Conservation (phyloP, 1,140 invertebrate species). For the Neodiprion pinetum region DNA sequence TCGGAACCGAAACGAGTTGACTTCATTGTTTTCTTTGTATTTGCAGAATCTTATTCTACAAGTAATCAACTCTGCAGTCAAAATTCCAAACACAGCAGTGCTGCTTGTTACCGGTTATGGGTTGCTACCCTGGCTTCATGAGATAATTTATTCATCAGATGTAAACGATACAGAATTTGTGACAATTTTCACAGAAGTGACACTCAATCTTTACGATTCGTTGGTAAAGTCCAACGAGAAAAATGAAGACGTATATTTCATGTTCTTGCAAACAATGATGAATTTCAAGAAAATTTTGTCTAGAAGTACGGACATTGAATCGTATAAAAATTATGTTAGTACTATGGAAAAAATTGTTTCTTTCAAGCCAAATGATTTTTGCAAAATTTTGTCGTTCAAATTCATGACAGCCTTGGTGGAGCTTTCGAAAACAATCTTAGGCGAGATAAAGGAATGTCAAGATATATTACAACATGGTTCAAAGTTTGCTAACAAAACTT, state of each 20-base stretch:
- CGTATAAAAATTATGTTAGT: slow-evolving; percentile 26
- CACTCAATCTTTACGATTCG: slow-evolving; percentile 35
- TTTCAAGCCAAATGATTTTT: slow-evolving; percentile 22
- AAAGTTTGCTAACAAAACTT: slow-evolving; percentile 29
- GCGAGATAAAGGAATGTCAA: slow-evolving; percentile 40
- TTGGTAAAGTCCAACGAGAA: slow-evolving; percentile 28
- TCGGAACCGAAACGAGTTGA: background rate
- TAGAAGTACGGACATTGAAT: slow-evolving; percentile 16
- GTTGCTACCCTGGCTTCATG: slow-evolving; percentile 68
- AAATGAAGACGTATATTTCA: slow-evolving; percentile 26
- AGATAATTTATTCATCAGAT: slow-evolving; percentile 26
- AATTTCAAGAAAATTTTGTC: slow-evolving; percentile 21
- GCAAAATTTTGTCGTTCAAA: slow-evolving; percentile 30
- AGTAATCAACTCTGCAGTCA: slow-evolving; percentile 65
- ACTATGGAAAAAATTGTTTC: slow-evolving; percentile 36
- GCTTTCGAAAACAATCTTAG: slow-evolving; percentile 29
- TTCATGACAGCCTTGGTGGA: slow-evolving; percentile 34
- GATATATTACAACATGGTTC: slow-evolving; percentile 43
- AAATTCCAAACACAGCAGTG: slow-evolving; percentile 66
- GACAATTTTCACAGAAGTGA: slow-evolving; percentile 34
- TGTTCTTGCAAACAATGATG: slow-evolving; percentile 20
- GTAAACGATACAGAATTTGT: slow-evolving; percentile 29
- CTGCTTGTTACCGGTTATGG: slow-evolving; percentile 69
- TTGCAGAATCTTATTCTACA: slow-evolving; percentile 66
- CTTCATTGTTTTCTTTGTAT: slow-evolving; percentile 26